Conservation (phyloP, 2,888 invertebrate species). For the Steromphala cineraria region DNA sequence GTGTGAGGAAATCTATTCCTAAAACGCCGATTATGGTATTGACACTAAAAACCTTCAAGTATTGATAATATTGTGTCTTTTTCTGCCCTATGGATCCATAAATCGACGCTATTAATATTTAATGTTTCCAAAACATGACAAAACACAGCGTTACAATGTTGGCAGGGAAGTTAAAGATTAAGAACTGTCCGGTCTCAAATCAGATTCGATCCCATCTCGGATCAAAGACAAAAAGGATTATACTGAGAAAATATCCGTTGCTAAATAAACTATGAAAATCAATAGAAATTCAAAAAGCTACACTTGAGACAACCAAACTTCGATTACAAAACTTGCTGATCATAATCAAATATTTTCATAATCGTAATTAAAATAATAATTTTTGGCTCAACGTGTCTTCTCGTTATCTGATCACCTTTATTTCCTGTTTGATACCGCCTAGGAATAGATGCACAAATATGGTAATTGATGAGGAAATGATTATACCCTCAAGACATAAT, state of each 20-base stretch:
- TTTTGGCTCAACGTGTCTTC: background rate
- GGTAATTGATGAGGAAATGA: no score
- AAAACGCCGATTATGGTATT: background rate
- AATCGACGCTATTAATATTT: background rate
- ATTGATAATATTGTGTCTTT: background rate
- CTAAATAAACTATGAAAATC: background rate
- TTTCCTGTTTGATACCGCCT: no score
- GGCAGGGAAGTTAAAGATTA: no score
- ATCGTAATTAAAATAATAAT: constrained; percentile 1
- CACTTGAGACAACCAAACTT: background rate
- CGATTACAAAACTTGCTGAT: background rate
- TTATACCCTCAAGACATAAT: no score
- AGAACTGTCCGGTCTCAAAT: no score
- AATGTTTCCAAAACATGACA: background rate
- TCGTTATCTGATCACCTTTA: no score
- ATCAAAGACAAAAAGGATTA: background rate
- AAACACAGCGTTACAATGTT: background rate
- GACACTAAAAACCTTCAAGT: background rate
- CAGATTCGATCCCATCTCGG: background rate
- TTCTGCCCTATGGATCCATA: background rate
- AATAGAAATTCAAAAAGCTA: background rate
- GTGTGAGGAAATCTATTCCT: background rate
- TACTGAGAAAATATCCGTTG: background rate
- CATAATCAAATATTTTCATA: background rate
- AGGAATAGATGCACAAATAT: no score